Conservation (phyloP, 2,797 vertebrate genomes). For the Psittacula echo region DNA sequence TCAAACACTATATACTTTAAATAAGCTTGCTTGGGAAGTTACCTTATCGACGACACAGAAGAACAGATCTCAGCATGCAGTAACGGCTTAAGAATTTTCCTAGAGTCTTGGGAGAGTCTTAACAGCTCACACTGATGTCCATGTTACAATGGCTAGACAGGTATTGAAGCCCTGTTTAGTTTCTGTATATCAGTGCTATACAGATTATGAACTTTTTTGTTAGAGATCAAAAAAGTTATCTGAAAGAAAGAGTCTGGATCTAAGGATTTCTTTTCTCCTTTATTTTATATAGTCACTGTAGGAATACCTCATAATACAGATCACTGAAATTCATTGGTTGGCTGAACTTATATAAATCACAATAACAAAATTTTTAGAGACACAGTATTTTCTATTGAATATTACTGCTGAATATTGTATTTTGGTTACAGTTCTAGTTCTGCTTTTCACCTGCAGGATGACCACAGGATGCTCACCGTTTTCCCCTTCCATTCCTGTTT, state of each 20-base stretch:
- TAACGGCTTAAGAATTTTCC: background rate
- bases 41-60: background rate
- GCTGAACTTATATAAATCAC: background rate
- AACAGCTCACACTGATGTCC: background rate
- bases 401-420: background rate
- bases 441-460: background rate
- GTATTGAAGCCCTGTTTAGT: background rate
- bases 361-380: background rate
- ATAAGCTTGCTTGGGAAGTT: background rate
- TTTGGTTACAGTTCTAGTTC: background rate
- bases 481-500: background rate
- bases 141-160: background rate
- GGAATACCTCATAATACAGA: background rate
- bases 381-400: background rate
- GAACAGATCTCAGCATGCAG: background rate
- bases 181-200: background rate
- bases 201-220: background rate
- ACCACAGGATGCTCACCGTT: rapidly evolving
- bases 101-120: background rate
- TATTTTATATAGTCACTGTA: background rate
- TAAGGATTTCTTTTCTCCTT: background rate
- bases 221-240: background rate
- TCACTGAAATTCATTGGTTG: background rate
- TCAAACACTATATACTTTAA: rapidly evolving
- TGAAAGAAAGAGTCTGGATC: background rate